Evolutionary conservation across 2,888 invertebrate species (phyloP), one percentile per base, ranked within the genome.

Genomic region (Drosophila infuscata): DNA sequence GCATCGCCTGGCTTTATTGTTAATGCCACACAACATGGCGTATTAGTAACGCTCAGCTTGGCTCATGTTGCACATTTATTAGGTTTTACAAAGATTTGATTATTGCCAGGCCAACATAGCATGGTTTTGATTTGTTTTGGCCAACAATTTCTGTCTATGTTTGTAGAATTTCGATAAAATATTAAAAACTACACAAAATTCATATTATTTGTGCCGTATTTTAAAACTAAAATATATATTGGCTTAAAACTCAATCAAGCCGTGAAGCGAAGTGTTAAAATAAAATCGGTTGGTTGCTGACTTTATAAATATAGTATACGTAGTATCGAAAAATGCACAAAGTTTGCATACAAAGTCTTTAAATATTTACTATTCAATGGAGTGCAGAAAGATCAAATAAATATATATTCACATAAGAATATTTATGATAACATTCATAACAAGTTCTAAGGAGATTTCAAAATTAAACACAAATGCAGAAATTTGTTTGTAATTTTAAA

Each of bases 1-100:
- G 62, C 48, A 66, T 29, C 35, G 57, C 33, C 56, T 63, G 61
- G 36, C n/a, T 35, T 54, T 57, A 29, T 51, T 58, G n/a, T 29
- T 53, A 73, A 65, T 70, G 57, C 36, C 51, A 20, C 48, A 33
- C 61, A 70, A 58, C 70, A 36, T 65, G 73, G 57, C 70, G 73
- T 70, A 65, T 73, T 57, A 38, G 65, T 33, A 57, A 58, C 62
- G 32, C 65, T 60, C 32, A 58, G 43, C 57, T 33, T 25, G n/a
- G 33, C 49, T 63, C 33, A 32, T 38, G 33, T 25, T 52, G 43
- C 9, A 3, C 49, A 67, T 74, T 72, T 58, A 35, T 61, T 54
- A 65, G 33, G 57, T 49, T 59, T 62, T 32, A 15, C 17, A 29
- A 9, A 3, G 49, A 30, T 30, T 49, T 9, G 29, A 7, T 41